These are phyloP conservation scores for Catalaphyllia jardinei DNA, from an alignment of 64 coral and sea anemone species.

Conservation along the genomic window DNA sequence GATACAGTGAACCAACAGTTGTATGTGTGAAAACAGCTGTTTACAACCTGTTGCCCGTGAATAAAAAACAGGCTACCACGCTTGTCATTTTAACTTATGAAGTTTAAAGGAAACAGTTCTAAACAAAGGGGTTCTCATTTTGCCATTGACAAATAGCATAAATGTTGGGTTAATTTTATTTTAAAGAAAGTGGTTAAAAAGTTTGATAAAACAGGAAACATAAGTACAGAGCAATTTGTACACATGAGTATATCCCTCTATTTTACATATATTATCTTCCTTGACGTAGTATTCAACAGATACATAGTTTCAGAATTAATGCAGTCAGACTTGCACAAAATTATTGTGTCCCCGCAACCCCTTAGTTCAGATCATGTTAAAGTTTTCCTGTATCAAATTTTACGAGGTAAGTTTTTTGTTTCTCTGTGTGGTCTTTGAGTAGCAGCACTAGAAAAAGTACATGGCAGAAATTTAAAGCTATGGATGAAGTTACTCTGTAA, in stretches of 20 bases:
- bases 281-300: slow-evolving; percentile 68
- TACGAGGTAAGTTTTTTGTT: slow-evolving; percentile 76
- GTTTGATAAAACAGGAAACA: too few species aligned
- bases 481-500: background rate
- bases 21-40: background rate
- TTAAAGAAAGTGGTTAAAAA: too few species aligned
- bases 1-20: background rate
- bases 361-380: slow-evolving; percentile 98
- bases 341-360: slow-evolving; percentile 98
- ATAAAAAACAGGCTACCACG: background rate
- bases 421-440: background rate
- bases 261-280: background rate
- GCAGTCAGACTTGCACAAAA: slow-evolving; percentile 99
- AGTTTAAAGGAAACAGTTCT: background rate
- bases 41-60: slow-evolving; percentile 2
- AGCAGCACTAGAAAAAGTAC: background rate
- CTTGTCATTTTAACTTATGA: background rate
- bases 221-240: too few species aligned
- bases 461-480: background rate
- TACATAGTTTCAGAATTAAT: slow-evolving; percentile 99
- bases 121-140: too few species aligned
- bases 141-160: too few species aligned
- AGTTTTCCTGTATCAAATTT: slow-evolving; percentile 99
- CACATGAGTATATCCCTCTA: background rate
- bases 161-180: too few species aligned